Conservation (phyloP, 2,113 vertebrate species). For the Psilopsiagon aurifrons region DNA sequence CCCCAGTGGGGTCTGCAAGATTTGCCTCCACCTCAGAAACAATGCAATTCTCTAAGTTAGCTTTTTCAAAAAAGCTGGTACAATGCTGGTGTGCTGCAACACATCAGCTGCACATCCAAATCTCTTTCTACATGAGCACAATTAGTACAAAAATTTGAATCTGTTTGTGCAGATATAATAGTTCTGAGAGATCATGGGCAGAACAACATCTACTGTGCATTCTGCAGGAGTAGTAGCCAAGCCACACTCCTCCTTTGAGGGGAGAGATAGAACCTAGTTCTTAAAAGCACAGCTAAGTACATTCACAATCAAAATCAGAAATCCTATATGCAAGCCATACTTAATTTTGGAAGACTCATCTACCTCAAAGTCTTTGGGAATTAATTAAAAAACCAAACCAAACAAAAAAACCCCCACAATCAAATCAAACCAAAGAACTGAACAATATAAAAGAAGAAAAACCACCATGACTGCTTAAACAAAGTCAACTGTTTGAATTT, state of each 20-base stretch:
- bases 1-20: not conserved
- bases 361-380: not conserved
- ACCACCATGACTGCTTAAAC: not conserved
- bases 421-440: not conserved
- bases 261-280: not conserved
- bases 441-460: not conserved
- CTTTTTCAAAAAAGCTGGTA: not conserved
- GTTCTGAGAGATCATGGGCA: not conserved
- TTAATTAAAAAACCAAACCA: not conserved
- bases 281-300: not conserved
- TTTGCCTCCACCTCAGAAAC: not conserved
- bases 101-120: not conserved
- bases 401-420: not conserved
- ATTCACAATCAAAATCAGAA: not conserved
- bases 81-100: not conserved
- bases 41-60: rapidly evolving
- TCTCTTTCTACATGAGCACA: not conserved
- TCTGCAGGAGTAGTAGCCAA: not conserved
- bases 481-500: not conserved
- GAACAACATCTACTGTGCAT: not conserved
- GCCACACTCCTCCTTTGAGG: not conserved
- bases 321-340: not conserved
- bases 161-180: not conserved
- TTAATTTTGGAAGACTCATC: not conserved
- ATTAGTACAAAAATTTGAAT: not conserved